A percentile compares a stretch with the other conserved stretches of the same genome.
Conservation (phyloP, 2,888 invertebrate genomes). For the Amblyjoppa proteus region DNA sequence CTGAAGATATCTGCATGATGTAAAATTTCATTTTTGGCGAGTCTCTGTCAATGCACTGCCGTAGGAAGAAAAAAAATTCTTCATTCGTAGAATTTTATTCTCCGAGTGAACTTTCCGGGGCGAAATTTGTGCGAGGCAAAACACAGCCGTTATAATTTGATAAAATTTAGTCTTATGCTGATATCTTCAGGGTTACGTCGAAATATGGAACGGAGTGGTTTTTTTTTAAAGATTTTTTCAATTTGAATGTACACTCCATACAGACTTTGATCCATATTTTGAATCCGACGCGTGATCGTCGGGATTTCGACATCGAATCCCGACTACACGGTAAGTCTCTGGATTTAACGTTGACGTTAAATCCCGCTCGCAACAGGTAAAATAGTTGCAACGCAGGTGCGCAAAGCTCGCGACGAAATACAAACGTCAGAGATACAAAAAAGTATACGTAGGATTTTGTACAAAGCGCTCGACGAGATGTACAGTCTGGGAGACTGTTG, state of each 20-base stretch:
- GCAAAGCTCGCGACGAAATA: neutral
- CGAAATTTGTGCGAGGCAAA: too few species aligned
- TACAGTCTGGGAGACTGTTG: neutral
- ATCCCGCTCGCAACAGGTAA: constrained; percentile 20
- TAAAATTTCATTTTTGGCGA: too few species aligned
- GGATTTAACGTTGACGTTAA: constrained; percentile 5
- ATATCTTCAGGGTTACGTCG: neutral
- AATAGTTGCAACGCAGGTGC: neutral
- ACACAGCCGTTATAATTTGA: too few species aligned
- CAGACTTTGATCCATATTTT: constrained; percentile 20
- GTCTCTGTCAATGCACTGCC: too few species aligned
- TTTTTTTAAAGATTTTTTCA: neutral
- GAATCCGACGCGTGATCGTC: constrained; percentile 3
- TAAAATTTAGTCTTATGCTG: too few species aligned
- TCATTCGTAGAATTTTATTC: too few species aligned
- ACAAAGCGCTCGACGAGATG: neutral
- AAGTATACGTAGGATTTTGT: constrained; percentile 4
- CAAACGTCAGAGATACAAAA: constrained; percentile 5
- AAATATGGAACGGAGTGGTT: constrained; percentile 5
- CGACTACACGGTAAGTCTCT: constrained; percentile 30
- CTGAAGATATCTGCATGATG: too few species aligned
- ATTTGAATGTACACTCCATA: neutral
- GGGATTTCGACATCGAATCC: neutral
- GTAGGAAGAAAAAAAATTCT: too few species aligned
- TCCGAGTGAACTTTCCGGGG: too few species aligned